phyloP scores from a whole-genome alignment of 1,140 invertebrate species.

The Drosophila equinoxialis region DNA sequence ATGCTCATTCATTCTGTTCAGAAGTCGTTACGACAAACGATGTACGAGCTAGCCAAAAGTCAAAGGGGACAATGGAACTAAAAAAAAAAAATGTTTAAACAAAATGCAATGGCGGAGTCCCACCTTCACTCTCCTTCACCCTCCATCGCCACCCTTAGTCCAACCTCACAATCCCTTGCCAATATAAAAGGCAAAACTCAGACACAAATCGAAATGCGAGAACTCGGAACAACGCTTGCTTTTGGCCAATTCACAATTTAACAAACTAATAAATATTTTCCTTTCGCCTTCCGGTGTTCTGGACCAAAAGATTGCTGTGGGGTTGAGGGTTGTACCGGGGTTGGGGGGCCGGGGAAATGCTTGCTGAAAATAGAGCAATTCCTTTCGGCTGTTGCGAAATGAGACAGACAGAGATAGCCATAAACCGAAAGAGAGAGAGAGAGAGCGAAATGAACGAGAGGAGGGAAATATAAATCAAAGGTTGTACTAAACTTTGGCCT shows the following conservation, averaged over 20 bases:
- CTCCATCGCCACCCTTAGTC: neutral
- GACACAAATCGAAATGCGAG: constrained; percentile 21
- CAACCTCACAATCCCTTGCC: neutral
- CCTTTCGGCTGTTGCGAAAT: constrained; percentile 44
- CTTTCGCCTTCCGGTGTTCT: constrained; percentile 72
- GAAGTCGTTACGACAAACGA: constrained; percentile 16
- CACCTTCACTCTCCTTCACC: neutral
- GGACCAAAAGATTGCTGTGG: constrained; percentile 35
- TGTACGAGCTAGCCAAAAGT: constrained; percentile 18
- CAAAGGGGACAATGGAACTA: constrained; percentile 12
- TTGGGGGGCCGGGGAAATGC: constrained; percentile 17
- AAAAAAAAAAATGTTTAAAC: constrained; percentile 8
- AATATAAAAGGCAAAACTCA: constrained; percentile 6
- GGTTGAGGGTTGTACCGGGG: neutral
- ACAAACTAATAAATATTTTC: constrained; percentile 82
- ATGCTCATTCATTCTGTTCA: constrained; percentile 6
- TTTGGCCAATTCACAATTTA: constrained; percentile 80
- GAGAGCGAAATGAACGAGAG: constrained; percentile 8
- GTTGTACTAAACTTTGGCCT: constrained; percentile 79
- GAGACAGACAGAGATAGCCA: neutral
- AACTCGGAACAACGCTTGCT: constrained; percentile 13
- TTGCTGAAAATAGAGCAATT: constrained; percentile 74
- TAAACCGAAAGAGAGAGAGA: neutral
- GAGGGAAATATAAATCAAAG: constrained; percentile 81
- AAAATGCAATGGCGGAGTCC: constrained; percentile 15